Base-by-base conservation (phyloP, 1,140 invertebrate genomes). In the Maconellicoccus hirsutus region DNA sequence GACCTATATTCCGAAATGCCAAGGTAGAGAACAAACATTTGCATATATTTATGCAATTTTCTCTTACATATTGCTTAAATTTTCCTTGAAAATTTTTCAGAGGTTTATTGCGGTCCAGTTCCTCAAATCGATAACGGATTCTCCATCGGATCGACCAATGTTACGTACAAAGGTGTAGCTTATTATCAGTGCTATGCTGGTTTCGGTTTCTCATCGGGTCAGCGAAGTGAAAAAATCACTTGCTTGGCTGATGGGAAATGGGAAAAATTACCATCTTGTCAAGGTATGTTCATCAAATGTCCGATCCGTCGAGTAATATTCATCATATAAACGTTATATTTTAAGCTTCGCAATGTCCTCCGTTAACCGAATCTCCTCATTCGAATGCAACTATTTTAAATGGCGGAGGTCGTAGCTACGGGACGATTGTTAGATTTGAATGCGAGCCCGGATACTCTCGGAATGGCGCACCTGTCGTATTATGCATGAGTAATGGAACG, bases 51-150 rank as follows among this genome's bases (percentile, higher is more conserved):
- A n/a, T n/a, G n/a, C n/a, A n/a, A n/a, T n/a, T n/a, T n/a, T n/a
- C n/a, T n/a, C n/a, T n/a, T n/a, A n/a, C n/a, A n/a, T 33, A 33
- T 33, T 33, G 29, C 29, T 33, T 33, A 33, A 33, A 33, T 33
- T 16, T 52, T 38, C 33, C n/a, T 26, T 33, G 29, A 38, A 70
- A 59, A 19, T 59, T 19, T 25, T 69, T 26, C 81, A 91, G 93
- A 96, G 83, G 91, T 96, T 19, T 98, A 98, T 78, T 98, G 95
- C 80, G 94, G 94, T 70, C 93, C 94, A 33, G 94, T 98, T 25
- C 95, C 95, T 71, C 94, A 97, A 83, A 98, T 98, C 72, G 92
- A 96, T 76, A 98, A 97, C 78, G 95, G 95, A 63, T 97, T 96
- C 78, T 96, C 94, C 0, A 94, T 96, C 77, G 91, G 90, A 66